Conservation (phyloP, 1,140 invertebrate species). For the Globodera rostochiensis region DNA sequence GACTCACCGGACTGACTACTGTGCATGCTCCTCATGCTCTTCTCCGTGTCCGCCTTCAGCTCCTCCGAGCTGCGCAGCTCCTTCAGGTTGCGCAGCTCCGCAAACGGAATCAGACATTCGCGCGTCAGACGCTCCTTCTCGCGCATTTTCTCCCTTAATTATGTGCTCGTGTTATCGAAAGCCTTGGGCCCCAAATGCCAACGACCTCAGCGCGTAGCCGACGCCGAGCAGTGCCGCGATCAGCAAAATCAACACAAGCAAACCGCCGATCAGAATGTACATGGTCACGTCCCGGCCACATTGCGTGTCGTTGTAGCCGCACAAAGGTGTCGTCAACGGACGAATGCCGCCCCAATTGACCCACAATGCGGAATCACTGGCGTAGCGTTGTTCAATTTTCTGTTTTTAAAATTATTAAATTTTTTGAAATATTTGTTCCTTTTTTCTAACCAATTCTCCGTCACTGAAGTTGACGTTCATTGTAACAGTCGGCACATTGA, state of each 20-base stretch:
- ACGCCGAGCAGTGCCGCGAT: slow-evolving; percentile 27
- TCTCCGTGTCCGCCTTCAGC: slow-evolving; percentile 26
- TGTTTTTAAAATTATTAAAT: slow-evolving; percentile 36
- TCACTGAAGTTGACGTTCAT: slow-evolving; percentile 30
- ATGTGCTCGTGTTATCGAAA: neutral
- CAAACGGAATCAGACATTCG: slow-evolving; percentile 47
- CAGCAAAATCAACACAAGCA: slow-evolving; percentile 25
- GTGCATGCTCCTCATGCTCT: slow-evolving; percentile 52
- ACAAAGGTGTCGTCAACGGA: slow-evolving; percentile 42
- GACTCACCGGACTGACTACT: slow-evolving; percentile 34
- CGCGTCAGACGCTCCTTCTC: slow-evolving; percentile 39
- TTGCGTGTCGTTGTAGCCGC: slow-evolving; percentile 46
- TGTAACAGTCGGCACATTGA: slow-evolving; percentile 24
- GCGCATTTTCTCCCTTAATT: slow-evolving; percentile 34
- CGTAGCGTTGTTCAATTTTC: slow-evolving; percentile 29
- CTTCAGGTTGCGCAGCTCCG: slow-evolving; percentile 26
- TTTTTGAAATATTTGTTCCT: neutral
- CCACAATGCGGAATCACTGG: slow-evolving; percentile 40
- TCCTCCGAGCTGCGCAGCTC: slow-evolving; percentile 15
- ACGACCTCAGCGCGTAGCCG: slow-evolving; percentile 28
- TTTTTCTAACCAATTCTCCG: slow-evolving; percentile 36
- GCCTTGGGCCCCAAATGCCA: neutral
- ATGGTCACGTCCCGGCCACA: slow-evolving; percentile 28
- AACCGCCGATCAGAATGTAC: slow-evolving; percentile 43
- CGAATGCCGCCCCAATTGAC: slow-evolving; percentile 27